Conservation (phyloP, 2,113 vertebrate genomes). For the Crocuta crocuta region DNA sequence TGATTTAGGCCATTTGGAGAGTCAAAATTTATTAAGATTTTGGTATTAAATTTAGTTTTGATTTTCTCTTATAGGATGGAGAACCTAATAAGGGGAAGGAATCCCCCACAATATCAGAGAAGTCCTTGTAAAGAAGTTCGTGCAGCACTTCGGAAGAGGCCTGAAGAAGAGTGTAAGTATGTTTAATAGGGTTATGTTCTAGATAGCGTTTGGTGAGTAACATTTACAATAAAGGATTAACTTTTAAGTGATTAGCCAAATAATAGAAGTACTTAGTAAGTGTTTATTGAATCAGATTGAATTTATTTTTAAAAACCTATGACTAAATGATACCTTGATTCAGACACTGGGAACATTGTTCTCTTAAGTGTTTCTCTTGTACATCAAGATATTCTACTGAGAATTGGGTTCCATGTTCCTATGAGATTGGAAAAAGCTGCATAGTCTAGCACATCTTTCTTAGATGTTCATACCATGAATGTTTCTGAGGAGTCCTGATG, state of each 20-base stretch:
- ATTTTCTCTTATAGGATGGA: conserved; percentile 81
- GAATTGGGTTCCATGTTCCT: not conserved
- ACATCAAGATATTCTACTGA: not conserved
- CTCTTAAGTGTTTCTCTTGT: not conserved
- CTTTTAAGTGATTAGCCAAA: not conserved
- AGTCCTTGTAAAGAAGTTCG: conserved; percentile 82
- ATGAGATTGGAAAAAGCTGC: not conserved
- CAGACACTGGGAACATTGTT: not conserved
- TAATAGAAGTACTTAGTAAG: not conserved
- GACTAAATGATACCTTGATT: not conserved
- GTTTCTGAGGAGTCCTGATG: not conserved
- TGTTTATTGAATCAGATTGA: not conserved
- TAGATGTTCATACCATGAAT: not conserved
- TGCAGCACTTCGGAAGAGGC: conserved; percentile 81
- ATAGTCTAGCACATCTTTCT: not conserved
- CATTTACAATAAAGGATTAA: not conserved
- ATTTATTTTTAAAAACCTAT: not conserved
- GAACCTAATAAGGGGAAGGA: conserved; percentile 83
- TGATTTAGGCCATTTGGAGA: not conserved
- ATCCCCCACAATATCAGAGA: conserved; percentile 84
- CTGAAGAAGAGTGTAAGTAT: conserved; percentile 86
- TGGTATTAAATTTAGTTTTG: not conserved
- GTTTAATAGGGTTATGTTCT: conserved; percentile 48
- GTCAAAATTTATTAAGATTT: not conserved
- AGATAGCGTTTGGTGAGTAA: conserved; percentile 50